Evolutionary conservation across 1,140 invertebrate genomes (phyloP).

Genomic region (Lepidurus apus): DNA sequence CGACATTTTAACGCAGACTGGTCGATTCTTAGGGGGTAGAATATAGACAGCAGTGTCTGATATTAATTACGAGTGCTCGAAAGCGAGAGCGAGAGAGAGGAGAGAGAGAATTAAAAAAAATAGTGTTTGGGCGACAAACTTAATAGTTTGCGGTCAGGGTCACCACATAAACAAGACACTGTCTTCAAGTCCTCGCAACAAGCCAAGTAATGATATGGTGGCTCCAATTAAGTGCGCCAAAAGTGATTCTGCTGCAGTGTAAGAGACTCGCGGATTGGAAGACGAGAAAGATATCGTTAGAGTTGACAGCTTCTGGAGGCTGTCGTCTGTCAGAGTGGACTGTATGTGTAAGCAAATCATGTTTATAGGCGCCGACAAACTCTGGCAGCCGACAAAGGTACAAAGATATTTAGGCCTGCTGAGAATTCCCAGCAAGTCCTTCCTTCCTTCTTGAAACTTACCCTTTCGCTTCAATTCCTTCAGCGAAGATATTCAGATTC

Average conservation of each 20-base stretch:
- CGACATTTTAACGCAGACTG: too few relatives aligned
- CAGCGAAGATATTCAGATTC: not conserved
- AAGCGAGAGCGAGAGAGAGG: too few relatives aligned
- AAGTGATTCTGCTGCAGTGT: not conserved
- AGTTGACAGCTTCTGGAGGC: conserved; percentile 20
- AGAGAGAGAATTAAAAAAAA: too few relatives aligned
- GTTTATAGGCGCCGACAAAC: conserved; percentile 16
- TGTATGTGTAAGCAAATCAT: conserved; percentile 19
- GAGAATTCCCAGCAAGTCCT: conserved; percentile 14
- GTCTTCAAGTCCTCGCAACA: too few relatives aligned
- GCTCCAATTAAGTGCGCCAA: too few relatives aligned
- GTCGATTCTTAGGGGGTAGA: not conserved
- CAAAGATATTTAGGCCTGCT: conserved; percentile 21
- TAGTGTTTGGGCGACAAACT: too few relatives aligned
- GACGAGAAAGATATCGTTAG: conserved; percentile 12
- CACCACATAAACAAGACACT: too few relatives aligned
- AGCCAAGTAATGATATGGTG: too few relatives aligned
- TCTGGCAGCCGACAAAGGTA: not conserved
- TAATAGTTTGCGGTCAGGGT: too few relatives aligned
- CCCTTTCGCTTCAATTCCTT: conserved; percentile 3
- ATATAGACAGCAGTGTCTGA: not conserved
- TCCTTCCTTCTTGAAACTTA: not conserved
- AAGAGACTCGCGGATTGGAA: not conserved
- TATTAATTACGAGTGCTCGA: not conserved
- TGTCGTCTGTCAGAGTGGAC: conserved; percentile 14